These are phyloP conservation scores for Rhagoletis pomonella DNA, from an alignment of 1,140 invertebrate species.

Conservation along the genomic window DNA sequence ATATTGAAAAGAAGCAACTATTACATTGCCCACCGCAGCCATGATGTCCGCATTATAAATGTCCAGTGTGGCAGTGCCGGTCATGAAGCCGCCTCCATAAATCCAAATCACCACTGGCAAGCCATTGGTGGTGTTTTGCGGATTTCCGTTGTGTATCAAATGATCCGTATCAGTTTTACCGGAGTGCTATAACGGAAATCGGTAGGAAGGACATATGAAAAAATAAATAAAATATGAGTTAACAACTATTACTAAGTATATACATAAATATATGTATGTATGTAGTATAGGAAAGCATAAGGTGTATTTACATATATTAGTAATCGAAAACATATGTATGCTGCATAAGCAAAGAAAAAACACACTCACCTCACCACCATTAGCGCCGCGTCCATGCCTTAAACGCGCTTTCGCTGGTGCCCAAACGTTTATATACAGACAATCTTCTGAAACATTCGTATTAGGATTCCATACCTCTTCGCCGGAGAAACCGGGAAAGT, in stretches of 20 bases:
- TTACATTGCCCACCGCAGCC: conserved; percentile 87
- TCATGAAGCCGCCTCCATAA: conserved; percentile 94
- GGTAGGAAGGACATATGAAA: neutral
- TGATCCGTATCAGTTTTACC: conserved; percentile 68
- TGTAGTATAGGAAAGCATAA: neutral
- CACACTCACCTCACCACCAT: conserved; percentile 69
- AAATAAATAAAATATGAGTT: conserved; percentile 18
- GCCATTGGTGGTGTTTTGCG: conserved; percentile 70
- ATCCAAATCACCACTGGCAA: conserved; percentile 93
- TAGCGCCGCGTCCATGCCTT: conserved; percentile 77
- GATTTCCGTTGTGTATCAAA: conserved; percentile 71
- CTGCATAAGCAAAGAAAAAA: too few relatives aligned
- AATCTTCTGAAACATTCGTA: conserved; percentile 94
- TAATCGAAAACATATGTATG: neutral
- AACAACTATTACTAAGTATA: neutral
- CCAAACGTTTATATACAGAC: conserved; percentile 94
- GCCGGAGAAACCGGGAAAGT: conserved; percentile 91
- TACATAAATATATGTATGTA: neutral
- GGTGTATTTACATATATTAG: neutral
- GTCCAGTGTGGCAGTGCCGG: conserved; percentile 90
- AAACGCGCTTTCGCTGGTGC: conserved; percentile 86
- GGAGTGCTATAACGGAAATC: conserved; percentile 62
- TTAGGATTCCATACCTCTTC: conserved; percentile 97
- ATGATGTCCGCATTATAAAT: conserved; percentile 92
- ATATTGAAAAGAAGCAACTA: conserved; percentile 92